A percentile compares a stretch with the other conserved stretches of the same genome.
phyloP scores from a whole-genome alignment of 1,140 invertebrate species.

The Mactra quadrangularis region DNA sequence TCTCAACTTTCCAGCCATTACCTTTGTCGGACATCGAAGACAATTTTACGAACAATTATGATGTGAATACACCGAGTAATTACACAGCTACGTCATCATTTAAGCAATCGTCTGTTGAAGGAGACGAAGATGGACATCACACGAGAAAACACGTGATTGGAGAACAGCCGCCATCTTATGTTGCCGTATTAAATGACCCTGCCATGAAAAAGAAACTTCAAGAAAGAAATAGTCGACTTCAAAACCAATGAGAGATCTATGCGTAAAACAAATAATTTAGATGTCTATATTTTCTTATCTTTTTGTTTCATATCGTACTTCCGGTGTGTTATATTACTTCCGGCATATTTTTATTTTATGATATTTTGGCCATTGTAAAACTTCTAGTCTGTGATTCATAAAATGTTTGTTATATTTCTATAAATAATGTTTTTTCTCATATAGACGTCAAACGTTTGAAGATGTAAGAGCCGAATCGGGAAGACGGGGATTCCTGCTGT shows the following conservation, averaged over 20 bases:
- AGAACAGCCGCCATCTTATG: slow-evolving; percentile 45
- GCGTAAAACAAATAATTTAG: background rate
- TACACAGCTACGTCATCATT: slow-evolving; percentile 53
- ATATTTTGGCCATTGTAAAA: no score
- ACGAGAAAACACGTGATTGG: slow-evolving; percentile 29
- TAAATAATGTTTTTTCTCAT: no score
- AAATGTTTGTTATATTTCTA: no score
- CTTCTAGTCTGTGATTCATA: no score
- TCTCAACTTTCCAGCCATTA: slow-evolving; percentile 47
- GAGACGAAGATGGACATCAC: slow-evolving; percentile 4
- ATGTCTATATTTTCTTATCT: slow-evolving; percentile 19
- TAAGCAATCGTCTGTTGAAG: slow-evolving; percentile 14
- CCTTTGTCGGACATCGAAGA: slow-evolving; percentile 48
- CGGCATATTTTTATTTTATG: no score
- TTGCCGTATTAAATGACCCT: slow-evolving; percentile 54
- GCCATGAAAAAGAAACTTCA: slow-evolving; percentile 58
- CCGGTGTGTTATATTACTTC: no score
- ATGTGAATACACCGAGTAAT: background rate
- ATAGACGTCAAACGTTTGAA: no score
- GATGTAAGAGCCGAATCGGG: no score
- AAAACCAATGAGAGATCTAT: slow-evolving; percentile 20
- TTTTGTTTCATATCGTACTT: slow-evolving; percentile 1
- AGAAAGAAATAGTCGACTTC: slow-evolving; percentile 56
- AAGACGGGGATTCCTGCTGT: no score
- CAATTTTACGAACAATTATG: slow-evolving; percentile 17